Conservation (phyloP, 2,113 vertebrate species). For the Microtus pennsylvanicus region DNA sequence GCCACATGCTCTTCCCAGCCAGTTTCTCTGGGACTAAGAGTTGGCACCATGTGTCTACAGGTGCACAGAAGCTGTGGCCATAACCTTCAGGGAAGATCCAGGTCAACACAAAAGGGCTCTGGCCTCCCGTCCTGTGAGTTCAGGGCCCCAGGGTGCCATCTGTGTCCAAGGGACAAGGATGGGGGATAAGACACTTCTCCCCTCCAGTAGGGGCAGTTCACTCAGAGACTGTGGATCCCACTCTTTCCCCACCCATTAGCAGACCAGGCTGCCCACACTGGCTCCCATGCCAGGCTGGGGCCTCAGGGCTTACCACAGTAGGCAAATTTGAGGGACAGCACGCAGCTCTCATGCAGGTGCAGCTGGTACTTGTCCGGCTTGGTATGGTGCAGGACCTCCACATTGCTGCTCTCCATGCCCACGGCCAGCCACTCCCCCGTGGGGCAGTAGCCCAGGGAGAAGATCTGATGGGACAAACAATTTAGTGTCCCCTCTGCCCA, state of each 20-base stretch:
- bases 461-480: slow-evolving; percentile 87
- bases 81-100: too few relatives aligned
- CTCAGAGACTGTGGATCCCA: neutral
- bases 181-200: neutral
- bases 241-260: accelerated
- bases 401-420: slow-evolving; percentile 99
- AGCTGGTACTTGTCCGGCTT: slow-evolving; percentile 99
- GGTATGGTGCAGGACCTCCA: slow-evolving; percentile 97
- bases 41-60: too few relatives aligned
- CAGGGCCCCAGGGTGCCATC: neutral
- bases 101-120: neutral
- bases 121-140: too few relatives aligned
- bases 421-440: slow-evolving; percentile 98
- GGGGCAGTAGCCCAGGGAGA: slow-evolving; percentile 97
- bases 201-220: neutral
- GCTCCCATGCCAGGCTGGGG: neutral
- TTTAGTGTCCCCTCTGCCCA: neutral
- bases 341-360: slow-evolving; percentile 98
- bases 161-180: neutral
- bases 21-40: neutral
- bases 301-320: slow-evolving; percentile 92
- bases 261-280: neutral
- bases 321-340: slow-evolving; percentile 98
- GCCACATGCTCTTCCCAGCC: neutral
- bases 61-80: accelerated